A percentile compares a stretch with the other conserved stretches of the same genome.
phyloP scores from a whole-genome alignment of 2,888 invertebrate species.

The Altica lythri region DNA sequence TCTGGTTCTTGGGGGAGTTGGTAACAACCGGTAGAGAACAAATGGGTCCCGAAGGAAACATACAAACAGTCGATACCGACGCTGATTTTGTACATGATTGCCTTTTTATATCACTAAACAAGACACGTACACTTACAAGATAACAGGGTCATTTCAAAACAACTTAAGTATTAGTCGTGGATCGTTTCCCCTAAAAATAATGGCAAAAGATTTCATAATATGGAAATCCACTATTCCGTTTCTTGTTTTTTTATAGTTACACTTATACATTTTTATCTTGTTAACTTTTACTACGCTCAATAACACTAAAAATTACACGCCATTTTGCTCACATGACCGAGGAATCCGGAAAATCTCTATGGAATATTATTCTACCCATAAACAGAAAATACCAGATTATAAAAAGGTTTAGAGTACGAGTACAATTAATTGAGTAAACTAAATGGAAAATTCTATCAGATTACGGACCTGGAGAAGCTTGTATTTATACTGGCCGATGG shows the following conservation, averaged over 20 bases:
- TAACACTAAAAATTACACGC: slow-evolving; percentile 33
- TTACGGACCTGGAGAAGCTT: too few relatives aligned
- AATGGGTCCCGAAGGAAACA: slow-evolving; percentile 59
- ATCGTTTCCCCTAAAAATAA: slow-evolving; percentile 56
- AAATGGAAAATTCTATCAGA: too few relatives aligned
- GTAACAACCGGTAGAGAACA: slow-evolving; percentile 51
- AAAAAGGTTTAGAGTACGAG: too few relatives aligned
- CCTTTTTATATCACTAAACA: slow-evolving; percentile 59
- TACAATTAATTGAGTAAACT: too few relatives aligned
- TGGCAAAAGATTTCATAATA: slow-evolving; percentile 51
- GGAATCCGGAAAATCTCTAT: too few relatives aligned
- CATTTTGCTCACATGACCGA: slow-evolving; percentile 20
- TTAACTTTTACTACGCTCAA: slow-evolving; percentile 40
- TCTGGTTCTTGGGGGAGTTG: slow-evolving; percentile 56
- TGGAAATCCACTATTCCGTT: slow-evolving; percentile 35
- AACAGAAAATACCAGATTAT: too few relatives aligned
- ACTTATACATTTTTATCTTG: slow-evolving; percentile 39
- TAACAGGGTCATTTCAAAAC: slow-evolving; percentile 57
- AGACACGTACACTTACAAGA: slow-evolving; percentile 58
- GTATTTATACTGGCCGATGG: too few relatives aligned
- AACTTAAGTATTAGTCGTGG: slow-evolving; percentile 56
- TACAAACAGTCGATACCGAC: slow-evolving; percentile 57
- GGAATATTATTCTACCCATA: too few relatives aligned
- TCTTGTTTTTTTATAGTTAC: slow-evolving; percentile 40
- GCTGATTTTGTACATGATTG: slow-evolving; percentile 60